A percentile compares a stretch with the other conserved stretches of the same genome.
phyloP scores from a whole-genome alignment of 2,113 vertebrate species.

The Hiodon alosoides region DNA sequence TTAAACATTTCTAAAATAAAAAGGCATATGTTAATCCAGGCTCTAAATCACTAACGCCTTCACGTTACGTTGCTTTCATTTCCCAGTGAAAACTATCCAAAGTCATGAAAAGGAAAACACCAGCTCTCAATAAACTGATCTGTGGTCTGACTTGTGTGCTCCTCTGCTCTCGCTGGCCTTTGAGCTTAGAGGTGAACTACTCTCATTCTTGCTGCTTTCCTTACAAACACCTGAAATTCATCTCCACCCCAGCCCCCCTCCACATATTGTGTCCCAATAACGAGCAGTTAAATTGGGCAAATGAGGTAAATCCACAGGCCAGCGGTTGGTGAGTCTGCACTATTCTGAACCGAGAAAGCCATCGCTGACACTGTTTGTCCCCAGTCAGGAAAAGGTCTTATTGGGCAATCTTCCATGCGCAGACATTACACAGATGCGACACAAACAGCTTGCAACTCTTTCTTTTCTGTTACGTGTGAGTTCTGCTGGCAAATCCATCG shows the following conservation, averaged over 20 bases:
- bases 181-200: not conserved
- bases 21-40: not conserved
- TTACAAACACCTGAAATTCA: not conserved
- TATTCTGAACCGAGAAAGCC: constrained; percentile 24
- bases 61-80: constrained; percentile 8
- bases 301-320: constrained; percentile 32
- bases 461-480: not conserved
- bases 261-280: constrained; percentile 31
- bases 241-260: not conserved
- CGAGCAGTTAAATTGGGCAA: constrained; percentile 38
- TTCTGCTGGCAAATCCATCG: too few relatives aligned
- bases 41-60: not conserved
- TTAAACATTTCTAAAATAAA: not conserved
- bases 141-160: constrained; percentile 18
- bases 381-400: constrained; percentile 39
- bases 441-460: not conserved
- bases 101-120: constrained; percentile 17
- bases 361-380: constrained; percentile 31
- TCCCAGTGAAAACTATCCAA: not conserved
- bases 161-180: not conserved
- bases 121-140: constrained; percentile 25
- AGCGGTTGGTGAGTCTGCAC: constrained; percentile 45
- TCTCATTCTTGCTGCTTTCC: not conserved
- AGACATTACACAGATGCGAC: constrained; percentile 21
- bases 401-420: constrained; percentile 39